Percentiles rank a stretch among this genome's conserved stretches.
Conservation (phyloP, 1,140 invertebrate genomes). For the Rhyacophila brunnea region DNA sequence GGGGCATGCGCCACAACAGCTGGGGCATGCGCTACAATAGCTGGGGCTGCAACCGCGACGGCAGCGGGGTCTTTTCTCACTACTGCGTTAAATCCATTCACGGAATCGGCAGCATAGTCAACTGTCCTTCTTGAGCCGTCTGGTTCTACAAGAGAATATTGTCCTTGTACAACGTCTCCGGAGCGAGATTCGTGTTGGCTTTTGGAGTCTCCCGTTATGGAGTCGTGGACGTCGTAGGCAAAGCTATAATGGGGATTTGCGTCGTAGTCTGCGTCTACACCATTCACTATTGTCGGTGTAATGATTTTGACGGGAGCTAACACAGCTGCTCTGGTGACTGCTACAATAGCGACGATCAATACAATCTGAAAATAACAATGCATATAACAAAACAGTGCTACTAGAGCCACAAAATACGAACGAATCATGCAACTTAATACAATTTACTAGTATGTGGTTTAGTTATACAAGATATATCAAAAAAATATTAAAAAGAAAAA, state of each 20-base stretch:
- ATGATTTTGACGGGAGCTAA: conserved; percentile 13
- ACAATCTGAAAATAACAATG: neutral
- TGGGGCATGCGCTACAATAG: conserved; percentile 55
- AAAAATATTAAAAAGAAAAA: too few species aligned
- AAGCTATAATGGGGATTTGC: conserved; percentile 59
- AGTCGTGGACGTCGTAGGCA: conserved; percentile 61
- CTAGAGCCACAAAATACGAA: too few species aligned
- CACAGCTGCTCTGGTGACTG: conserved; percentile 29
- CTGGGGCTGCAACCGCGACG: conserved; percentile 37
- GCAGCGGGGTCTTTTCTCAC: conserved; percentile 36
- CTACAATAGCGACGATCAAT: conserved; percentile 13
- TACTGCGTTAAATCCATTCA: conserved; percentile 43
- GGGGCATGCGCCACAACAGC: conserved; percentile 17
- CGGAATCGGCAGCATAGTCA: conserved; percentile 52
- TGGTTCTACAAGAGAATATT: conserved; percentile 55
- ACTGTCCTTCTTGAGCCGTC: conserved; percentile 57
- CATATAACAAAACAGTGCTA: too few species aligned
- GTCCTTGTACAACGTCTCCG: conserved; percentile 58
- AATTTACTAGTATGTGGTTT: too few species aligned
- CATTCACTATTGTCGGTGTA: conserved; percentile 33
- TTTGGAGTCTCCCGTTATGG: conserved; percentile 62
- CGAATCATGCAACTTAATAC: too few species aligned
- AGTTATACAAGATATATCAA: too few species aligned
- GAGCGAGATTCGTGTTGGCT: conserved; percentile 59
- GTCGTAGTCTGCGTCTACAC: conserved; percentile 35